Conservation (phyloP, 2,797 vertebrate species). For the Poecilia velifera region DNA sequence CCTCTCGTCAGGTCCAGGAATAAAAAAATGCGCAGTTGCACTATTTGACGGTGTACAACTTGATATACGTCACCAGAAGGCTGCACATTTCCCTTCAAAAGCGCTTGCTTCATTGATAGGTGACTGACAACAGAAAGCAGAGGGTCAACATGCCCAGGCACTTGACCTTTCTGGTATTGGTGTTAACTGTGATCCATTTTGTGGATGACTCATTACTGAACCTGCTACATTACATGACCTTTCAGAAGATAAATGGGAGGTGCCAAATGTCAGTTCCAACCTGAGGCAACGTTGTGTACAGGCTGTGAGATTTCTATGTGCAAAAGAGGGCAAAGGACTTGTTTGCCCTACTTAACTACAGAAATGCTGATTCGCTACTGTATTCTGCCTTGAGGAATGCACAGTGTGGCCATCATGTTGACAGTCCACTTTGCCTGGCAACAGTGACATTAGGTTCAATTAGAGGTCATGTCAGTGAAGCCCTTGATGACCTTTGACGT, state of each 20-base stretch:
- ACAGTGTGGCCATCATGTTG: not conserved
- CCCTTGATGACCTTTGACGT: not conserved
- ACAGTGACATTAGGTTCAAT: constrained; percentile 44
- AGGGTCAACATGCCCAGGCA: constrained; percentile 27
- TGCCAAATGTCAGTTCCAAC: constrained; percentile 72
- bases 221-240: constrained; percentile 70
- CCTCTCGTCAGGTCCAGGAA: not conserved
- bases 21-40: not conserved
- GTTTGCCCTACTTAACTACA: constrained; percentile 39
- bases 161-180: constrained; percentile 73
- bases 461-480: constrained; percentile 16
- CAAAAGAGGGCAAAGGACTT: constrained; percentile 41
- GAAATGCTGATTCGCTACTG: constrained; percentile 39
- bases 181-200: constrained; percentile 69
- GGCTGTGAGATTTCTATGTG: constrained; percentile 33
- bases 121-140: constrained; percentile 25
- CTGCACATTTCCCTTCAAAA: constrained; percentile 8
- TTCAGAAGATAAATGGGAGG: constrained; percentile 69
- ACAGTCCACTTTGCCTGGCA: constrained; percentile 22
- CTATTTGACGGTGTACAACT: not conserved
- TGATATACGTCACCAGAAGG: not conserved
- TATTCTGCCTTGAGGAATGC: constrained; percentile 27
- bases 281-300: constrained; percentile 40
- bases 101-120: constrained; percentile 51
- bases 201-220: constrained; percentile 66